Conservation (phyloP, 2,888 invertebrate species). For the Crossocerus cetratus region DNA sequence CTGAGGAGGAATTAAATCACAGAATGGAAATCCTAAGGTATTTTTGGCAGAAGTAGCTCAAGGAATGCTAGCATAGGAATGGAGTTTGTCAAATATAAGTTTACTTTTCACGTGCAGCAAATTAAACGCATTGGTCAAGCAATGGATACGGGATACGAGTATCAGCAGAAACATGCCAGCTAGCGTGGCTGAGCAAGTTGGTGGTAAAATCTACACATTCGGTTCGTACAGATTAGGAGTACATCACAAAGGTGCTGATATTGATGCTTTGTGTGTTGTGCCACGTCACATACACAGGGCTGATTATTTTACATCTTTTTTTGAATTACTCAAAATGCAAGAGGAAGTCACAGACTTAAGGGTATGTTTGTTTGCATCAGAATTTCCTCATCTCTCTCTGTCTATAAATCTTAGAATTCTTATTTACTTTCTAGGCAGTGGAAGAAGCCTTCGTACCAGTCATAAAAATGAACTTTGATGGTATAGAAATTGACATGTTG, state of each 20-base stretch:
- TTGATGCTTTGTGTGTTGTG: conserved; percentile 98
- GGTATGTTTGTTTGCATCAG: conserved; percentile 75
- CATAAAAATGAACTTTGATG: conserved; percentile 99
- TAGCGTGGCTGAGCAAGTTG: conserved; percentile 92
- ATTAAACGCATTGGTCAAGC: conserved; percentile 92
- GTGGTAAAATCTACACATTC: conserved; percentile 99
- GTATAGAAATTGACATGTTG: conserved; percentile 98
- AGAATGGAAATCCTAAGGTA: conserved; percentile 88
- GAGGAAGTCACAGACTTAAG: conserved; percentile 90
- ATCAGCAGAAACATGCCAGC: conserved; percentile 94
- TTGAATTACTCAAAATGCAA: conserved; percentile 91
- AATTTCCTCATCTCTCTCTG: too few species aligned
- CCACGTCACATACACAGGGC: conserved; percentile 95
- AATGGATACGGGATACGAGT: conserved; percentile 96
- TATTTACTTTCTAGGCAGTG: conserved; percentile 83
- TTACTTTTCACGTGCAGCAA: conserved; percentile 80
- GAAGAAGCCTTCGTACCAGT: conserved; percentile 99
- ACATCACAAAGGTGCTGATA: conserved; percentile 98
- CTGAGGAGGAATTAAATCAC: conserved; percentile 92
- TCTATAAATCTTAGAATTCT: too few species aligned
- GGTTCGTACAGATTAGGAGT: conserved; percentile 98
- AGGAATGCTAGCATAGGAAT: not conserved
- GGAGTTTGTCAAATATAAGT: not conserved
- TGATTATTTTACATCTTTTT: conserved; percentile 98
- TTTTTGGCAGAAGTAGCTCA: not conserved